Evolutionary conservation across 37 sponge, comb jelly and placozoan species (phyloP).

Genomic region (Crambe crambe): DNA sequence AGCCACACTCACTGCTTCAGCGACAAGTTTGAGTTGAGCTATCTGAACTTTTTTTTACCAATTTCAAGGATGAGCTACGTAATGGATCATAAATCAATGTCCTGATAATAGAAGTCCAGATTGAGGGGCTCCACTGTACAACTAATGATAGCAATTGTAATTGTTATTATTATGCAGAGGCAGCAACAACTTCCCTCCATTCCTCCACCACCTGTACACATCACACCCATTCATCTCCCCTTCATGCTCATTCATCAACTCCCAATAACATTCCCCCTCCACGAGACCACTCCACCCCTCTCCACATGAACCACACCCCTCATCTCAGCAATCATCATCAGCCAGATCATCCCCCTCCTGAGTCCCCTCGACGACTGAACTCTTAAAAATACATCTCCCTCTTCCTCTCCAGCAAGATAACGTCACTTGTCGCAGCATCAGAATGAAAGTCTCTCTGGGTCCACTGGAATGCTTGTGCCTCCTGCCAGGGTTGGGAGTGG

Average conservation of each 20-base stretch:
- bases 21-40: too few relatives aligned
- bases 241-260: too few relatives aligned
- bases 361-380: neutral
- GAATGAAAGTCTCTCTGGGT: neutral
- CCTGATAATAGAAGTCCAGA: too few relatives aligned
- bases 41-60: too few relatives aligned
- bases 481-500: neutral
- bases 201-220: neutral
- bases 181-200: neutral
- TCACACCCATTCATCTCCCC: too few relatives aligned
- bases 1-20: too few relatives aligned
- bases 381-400: neutral
- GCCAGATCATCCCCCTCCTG: neutral
- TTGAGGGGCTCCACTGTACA: too few relatives aligned
- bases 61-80: too few relatives aligned
- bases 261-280: too few relatives aligned
- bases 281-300: neutral
- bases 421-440: neutral
- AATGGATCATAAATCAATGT: too few relatives aligned
- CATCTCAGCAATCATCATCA: neutral
- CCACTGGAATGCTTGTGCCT: neutral
- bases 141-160: too few relatives aligned
- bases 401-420: neutral
- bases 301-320: neutral
- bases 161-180: conserved; percentile 6